A percentile compares a stretch with the other conserved stretches of the same genome.
Conservation (phyloP, 2,888 invertebrate species). For the Beris chalybata region DNA sequence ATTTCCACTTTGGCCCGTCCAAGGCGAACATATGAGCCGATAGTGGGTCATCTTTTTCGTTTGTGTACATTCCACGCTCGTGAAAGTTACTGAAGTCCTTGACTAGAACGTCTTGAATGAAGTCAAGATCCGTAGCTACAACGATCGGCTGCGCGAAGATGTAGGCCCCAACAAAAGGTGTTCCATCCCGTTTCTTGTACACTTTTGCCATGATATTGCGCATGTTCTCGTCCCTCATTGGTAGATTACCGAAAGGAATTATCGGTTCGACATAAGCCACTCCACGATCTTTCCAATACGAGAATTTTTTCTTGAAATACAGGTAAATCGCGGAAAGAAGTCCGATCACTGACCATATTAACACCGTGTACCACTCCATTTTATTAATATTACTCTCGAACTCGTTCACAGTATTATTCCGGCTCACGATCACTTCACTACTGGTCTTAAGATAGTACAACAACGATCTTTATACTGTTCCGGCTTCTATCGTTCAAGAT, state of each 20-base stretch:
- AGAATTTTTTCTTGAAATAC: slow-evolving; percentile 27
- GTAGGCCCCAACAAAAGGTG: slow-evolving; percentile 51
- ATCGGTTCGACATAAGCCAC: slow-evolving; percentile 39
- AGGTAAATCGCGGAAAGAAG: not conserved
- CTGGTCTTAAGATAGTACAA: no score
- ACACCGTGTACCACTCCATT: not conserved
- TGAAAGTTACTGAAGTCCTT: slow-evolving; percentile 49
- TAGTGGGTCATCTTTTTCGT: slow-evolving; percentile 51
- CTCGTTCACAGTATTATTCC: not conserved
- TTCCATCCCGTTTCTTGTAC: slow-evolving; percentile 35
- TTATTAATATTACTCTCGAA: not conserved
- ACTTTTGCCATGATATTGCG: slow-evolving; percentile 34
- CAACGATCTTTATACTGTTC: no score
- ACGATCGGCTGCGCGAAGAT: slow-evolving; percentile 47
- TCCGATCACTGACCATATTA: not conserved
- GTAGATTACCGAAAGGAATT: slow-evolving; percentile 45
- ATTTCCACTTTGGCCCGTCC: slow-evolving; percentile 54
- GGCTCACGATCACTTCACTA: no score
- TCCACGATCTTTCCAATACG: slow-evolving; percentile 41
- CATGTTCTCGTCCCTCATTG: slow-evolving; percentile 33
- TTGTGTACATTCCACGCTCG: slow-evolving; percentile 50
- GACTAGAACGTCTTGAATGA: slow-evolving; percentile 9
- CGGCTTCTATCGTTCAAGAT: no score
- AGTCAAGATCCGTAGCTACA: slow-evolving; percentile 50
- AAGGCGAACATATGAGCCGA: slow-evolving; percentile 53